Conservation (phyloP, 2,113 vertebrate genomes). For the Andinoacara biseriatus region DNA sequence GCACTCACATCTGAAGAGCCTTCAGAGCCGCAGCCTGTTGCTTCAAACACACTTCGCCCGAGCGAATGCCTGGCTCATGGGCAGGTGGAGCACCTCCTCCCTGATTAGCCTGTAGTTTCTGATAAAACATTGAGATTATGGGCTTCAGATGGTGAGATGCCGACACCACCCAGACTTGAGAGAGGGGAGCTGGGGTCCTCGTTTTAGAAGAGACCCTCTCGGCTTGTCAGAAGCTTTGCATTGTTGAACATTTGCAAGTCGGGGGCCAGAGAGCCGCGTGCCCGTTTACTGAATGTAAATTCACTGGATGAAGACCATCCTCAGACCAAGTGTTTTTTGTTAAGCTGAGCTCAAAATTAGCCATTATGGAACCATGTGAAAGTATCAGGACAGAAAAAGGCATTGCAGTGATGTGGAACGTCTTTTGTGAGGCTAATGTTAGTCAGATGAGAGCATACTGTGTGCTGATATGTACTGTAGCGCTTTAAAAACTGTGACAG, state of each 20-base stretch:
- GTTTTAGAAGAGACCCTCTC: constrained; percentile 13
- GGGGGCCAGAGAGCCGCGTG: constrained; percentile 26
- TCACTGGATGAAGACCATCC: not conserved
- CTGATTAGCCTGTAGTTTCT: constrained; percentile 60
- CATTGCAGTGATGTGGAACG: constrained; percentile 24
- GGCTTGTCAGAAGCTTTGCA: not conserved
- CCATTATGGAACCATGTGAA: constrained; percentile 11
- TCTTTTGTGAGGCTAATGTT: constrained; percentile 34
- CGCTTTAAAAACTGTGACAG: constrained; percentile 21
- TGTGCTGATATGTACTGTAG: constrained; percentile 6
- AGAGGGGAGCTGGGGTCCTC: not conserved
- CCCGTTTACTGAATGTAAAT: constrained; percentile 10
- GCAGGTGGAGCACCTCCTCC: constrained; percentile 56
- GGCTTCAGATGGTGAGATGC: constrained; percentile 37
- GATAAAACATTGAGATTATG: constrained; percentile 70
- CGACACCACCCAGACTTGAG: constrained; percentile 9
- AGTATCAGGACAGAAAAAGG: constrained; percentile 14
- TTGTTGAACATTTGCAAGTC: constrained; percentile 28
- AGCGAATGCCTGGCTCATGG: constrained; percentile 45
- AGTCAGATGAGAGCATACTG: constrained; percentile 30
- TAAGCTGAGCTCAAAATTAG: constrained; percentile 21
- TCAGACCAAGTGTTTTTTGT: constrained; percentile 29
- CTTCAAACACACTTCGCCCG: constrained; percentile 47
- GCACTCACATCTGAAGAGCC: constrained; percentile 39
- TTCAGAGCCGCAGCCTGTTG: constrained; percentile 60